Conservation (phyloP, 1,140 invertebrate species). For the Aplysia californica region DNA sequence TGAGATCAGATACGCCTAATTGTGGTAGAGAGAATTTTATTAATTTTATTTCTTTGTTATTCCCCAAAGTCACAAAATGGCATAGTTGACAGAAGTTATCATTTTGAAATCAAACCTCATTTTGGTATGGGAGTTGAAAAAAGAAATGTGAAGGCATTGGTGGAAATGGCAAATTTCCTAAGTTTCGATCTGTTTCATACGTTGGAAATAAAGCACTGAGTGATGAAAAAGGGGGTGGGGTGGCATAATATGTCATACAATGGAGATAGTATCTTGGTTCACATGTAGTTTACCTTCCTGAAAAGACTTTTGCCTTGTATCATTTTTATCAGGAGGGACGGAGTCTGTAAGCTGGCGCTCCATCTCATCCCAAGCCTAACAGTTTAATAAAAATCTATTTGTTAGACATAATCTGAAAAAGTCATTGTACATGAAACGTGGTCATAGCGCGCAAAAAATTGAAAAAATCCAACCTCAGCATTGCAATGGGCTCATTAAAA, state of each 20-base stretch:
- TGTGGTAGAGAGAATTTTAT: no score
- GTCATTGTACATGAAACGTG: background rate
- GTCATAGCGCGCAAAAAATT: background rate
- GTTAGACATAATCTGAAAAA: background rate
- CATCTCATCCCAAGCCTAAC: constrained; percentile 46
- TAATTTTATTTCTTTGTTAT: no score
- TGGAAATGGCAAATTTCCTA: no score
- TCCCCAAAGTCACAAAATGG: no score
- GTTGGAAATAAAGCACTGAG: background rate
- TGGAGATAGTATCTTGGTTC: no score
- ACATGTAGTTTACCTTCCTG: constrained; percentile 44
- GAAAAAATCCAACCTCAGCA: background rate
- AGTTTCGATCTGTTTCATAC: background rate
- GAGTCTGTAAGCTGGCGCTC: constrained; percentile 38
- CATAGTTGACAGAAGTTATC: no score
- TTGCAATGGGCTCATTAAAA: background rate
- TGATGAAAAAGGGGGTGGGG: background rate
- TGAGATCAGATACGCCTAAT: no score
- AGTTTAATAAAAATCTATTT: background rate
- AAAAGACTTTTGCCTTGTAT: constrained; percentile 36
- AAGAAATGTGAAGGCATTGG: background rate
- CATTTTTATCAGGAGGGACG: constrained; percentile 28
- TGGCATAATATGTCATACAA: no score
- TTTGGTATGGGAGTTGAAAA: background rate
- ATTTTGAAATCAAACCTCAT: no score